Percentiles rank a stretch among this genome's conserved stretches.
phyloP scores from a whole-genome alignment of 2,113 vertebrate genomes.

The Nycticebus coucang region DNA sequence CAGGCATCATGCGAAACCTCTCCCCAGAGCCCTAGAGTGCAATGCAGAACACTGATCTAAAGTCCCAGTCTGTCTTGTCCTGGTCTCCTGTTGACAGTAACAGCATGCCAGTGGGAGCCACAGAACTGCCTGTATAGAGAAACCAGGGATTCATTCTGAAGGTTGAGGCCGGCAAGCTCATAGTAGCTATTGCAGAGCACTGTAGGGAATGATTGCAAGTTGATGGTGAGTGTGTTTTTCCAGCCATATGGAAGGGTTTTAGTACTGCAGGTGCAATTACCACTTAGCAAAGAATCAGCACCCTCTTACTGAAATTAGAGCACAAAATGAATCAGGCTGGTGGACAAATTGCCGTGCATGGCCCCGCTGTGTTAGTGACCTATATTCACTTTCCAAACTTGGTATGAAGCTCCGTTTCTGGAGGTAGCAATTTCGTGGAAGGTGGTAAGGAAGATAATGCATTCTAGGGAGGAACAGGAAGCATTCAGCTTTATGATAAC shows the following conservation, averaged over 20 bases:
- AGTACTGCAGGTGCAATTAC: conserved; percentile 65
- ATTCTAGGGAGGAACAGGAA: not conserved
- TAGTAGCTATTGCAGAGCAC: conserved; percentile 21
- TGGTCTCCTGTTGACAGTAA: not conserved
- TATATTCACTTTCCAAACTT: conserved; percentile 72
- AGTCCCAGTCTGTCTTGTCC: not conserved
- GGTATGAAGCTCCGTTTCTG: conserved; percentile 10
- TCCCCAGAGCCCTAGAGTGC: not conserved
- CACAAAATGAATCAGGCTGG: conserved; percentile 64
- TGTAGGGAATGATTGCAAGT: conserved; percentile 53
- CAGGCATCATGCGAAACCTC: not conserved
- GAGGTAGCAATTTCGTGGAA: not conserved
- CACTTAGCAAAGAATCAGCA: conserved; percentile 70
- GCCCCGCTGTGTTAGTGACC: conserved; percentile 70
- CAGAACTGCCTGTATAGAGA: not conserved
- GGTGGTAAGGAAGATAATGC: not conserved
- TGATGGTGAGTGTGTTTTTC: conserved; percentile 54
- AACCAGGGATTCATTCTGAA: conserved; percentile 14
- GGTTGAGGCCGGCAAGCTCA: conserved; percentile 21
- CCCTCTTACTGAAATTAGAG: conserved; percentile 74
- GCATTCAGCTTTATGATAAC: not conserved
- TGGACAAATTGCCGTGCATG: conserved; percentile 59
- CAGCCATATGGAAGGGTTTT: conserved; percentile 62
- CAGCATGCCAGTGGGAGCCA: not conserved
- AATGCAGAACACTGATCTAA: not conserved